A percentile compares a stretch with the other conserved stretches of the same genome.
Evolutionary conservation across 2,113 vertebrate species (phyloP).

Genomic region (Oreotrochilus melanogaster): DNA sequence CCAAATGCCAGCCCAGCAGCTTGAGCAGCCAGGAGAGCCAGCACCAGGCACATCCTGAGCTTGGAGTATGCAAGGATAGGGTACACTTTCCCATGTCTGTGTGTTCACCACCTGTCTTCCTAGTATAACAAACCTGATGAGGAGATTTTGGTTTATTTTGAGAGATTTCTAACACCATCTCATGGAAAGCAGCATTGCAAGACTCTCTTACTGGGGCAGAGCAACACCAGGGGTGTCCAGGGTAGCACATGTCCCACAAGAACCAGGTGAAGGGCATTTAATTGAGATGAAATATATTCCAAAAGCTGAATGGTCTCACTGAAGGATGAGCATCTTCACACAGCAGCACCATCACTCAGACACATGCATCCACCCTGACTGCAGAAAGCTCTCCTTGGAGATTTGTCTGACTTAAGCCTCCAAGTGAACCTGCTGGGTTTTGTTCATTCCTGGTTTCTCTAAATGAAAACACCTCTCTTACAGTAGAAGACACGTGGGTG

Average conservation of each 20-base stretch:
- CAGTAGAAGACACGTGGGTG: not conserved
- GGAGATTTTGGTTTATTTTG: not conserved
- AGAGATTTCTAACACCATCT: not conserved
- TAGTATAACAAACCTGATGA: not conserved
- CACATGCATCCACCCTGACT: not conserved
- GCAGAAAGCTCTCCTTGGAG: not conserved
- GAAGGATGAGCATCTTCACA: not conserved
- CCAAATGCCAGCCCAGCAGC: rapidly evolving
- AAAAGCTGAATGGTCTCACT: rapidly evolving
- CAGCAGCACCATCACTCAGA: rapidly evolving
- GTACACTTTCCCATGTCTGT: not conserved
- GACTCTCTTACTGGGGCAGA: not conserved
- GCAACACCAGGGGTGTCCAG: not conserved
- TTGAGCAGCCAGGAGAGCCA: not conserved
- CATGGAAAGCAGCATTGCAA: not conserved
- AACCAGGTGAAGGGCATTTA: rapidly evolving
- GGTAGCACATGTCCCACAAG: rapidly evolving
- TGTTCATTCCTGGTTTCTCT: not conserved
- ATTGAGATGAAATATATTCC: not conserved
- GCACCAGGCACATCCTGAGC: rapidly evolving
- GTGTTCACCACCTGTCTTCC: not conserved
- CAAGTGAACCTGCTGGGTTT: not conserved
- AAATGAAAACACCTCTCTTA: not conserved
- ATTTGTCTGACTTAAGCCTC: not conserved
- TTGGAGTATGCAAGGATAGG: rapidly evolving